Conservation (phyloP, 2,888 invertebrate species). For the Amitus sp. region DNA sequence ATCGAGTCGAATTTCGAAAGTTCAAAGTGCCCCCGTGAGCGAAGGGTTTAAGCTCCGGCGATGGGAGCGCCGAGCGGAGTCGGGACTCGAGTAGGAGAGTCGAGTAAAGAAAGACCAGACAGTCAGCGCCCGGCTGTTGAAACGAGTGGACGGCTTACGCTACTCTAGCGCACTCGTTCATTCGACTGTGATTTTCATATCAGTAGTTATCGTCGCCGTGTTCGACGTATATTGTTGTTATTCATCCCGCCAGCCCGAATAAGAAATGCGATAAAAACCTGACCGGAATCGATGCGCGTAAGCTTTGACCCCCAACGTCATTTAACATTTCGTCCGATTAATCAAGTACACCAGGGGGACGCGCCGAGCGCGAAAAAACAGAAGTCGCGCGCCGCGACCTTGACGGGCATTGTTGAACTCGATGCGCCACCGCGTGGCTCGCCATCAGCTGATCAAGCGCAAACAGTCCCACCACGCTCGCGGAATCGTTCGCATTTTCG, state of each 20-base stretch:
- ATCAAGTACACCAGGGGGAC: not conserved
- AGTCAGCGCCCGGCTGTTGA: slow-evolving; percentile 66
- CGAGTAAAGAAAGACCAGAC: too few species aligned
- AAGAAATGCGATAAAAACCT: slow-evolving; percentile 1
- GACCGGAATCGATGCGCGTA: not conserved
- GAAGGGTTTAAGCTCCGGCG: slow-evolving; percentile 1
- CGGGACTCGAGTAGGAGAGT: slow-evolving; percentile 30
- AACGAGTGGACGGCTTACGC: slow-evolving; percentile 62
- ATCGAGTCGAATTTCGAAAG: too few species aligned
- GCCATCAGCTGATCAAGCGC: slow-evolving; percentile 61
- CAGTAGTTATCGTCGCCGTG: slow-evolving; percentile 41
- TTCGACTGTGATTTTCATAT: slow-evolving; percentile 48
- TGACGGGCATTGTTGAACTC: slow-evolving; percentile 7
- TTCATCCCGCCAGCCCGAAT: not conserved
- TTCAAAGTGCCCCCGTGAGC: too few species aligned
- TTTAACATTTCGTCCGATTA: not conserved
- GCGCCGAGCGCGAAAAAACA: not conserved
- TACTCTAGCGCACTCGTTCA: slow-evolving; percentile 44
- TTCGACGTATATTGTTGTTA: slow-evolving; percentile 4
- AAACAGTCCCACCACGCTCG: not conserved
- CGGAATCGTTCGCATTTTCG: not conserved
- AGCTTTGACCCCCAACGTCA: not conserved
- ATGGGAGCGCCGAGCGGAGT: slow-evolving; percentile 14
- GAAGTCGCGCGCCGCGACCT: slow-evolving; percentile 9
- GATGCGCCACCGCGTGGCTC: slow-evolving; percentile 42